Percentiles rank a stretch among this genome's conserved stretches.
Conservation (phyloP, 2,113 vertebrate genomes). For the Phalacrocorax aristotelis region DNA sequence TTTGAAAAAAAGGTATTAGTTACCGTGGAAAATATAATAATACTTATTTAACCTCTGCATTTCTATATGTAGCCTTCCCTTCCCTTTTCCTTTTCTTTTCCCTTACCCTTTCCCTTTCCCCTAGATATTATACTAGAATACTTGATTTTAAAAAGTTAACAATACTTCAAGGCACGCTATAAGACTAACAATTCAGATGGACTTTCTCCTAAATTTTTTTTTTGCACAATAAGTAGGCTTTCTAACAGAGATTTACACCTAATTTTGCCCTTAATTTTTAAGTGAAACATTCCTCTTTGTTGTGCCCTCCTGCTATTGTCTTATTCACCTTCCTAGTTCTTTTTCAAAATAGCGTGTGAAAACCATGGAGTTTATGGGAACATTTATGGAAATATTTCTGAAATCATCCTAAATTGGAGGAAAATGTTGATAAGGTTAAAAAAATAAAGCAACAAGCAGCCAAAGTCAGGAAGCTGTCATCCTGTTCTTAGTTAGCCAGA, state of each 20-base stretch:
- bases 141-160: background rate
- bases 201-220: background rate
- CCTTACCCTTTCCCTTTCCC: too few relatives aligned
- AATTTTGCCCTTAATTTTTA: background rate
- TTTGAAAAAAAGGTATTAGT: background rate
- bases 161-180: background rate
- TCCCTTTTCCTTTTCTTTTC: too few relatives aligned
- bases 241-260: too few relatives aligned
- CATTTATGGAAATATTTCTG: background rate
- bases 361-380: background rate
- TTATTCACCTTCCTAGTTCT: accelerated
- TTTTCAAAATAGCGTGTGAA: background rate
- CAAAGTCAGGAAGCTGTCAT: background rate
- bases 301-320: accelerated
- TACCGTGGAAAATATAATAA: background rate
- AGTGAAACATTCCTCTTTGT: background rate
- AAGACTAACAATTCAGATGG: background rate
- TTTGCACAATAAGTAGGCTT: background rate
- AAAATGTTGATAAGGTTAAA: background rate
- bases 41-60: background rate
- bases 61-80: background rate
- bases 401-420: background rate
- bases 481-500: background rate
- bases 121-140: background rate
- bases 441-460: background rate